A percentile compares a stretch with the other conserved stretches of the same genome.
These are phyloP conservation scores for Dendropsophus ebraccatus DNA, from an alignment of 2,113 vertebrate genomes.

Conservation along the genomic window DNA sequence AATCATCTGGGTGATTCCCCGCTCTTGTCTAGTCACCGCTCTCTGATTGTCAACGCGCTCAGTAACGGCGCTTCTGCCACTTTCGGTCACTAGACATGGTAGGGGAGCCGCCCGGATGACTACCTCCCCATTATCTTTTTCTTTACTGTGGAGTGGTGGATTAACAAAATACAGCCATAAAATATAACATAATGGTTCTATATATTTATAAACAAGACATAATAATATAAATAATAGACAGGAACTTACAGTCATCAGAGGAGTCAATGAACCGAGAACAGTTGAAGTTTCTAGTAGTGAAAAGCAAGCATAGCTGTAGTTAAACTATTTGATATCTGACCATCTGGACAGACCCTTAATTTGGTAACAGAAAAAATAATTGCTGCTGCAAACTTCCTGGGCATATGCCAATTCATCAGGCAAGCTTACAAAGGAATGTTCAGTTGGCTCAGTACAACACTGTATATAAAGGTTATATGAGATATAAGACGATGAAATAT, in stretches of 20 bases:
- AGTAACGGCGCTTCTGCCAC: too few relatives aligned
- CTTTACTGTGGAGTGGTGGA: too few relatives aligned
- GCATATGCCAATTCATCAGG: slow-evolving; percentile 20
- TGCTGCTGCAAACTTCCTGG: slow-evolving; percentile 8
- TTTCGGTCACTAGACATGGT: too few relatives aligned
- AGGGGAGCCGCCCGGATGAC: too few relatives aligned
- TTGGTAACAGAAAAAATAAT: slow-evolving; percentile 11
- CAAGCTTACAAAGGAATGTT: background rate
- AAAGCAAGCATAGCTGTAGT: background rate
- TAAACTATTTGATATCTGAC: background rate
- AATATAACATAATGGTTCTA: too few relatives aligned
- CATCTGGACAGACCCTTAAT: slow-evolving; percentile 18
- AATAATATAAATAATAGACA: too few relatives aligned
- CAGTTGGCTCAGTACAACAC: background rate
- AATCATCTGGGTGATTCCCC: too few relatives aligned
- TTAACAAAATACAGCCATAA: too few relatives aligned
- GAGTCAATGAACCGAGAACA: background rate
- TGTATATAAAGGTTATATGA: background rate
- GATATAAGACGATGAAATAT: background rate
- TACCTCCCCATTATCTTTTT: too few relatives aligned
- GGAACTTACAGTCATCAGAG: background rate
- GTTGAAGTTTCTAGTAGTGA: background rate
- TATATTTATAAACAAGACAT: too few relatives aligned
- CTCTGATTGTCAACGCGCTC: too few relatives aligned
- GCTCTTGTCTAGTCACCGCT: too few relatives aligned